Percentiles rank a stretch among this genome's conserved stretches.
phyloP scores from a whole-genome alignment of 2,113 vertebrate species.

The Poecile atricapillus region DNA sequence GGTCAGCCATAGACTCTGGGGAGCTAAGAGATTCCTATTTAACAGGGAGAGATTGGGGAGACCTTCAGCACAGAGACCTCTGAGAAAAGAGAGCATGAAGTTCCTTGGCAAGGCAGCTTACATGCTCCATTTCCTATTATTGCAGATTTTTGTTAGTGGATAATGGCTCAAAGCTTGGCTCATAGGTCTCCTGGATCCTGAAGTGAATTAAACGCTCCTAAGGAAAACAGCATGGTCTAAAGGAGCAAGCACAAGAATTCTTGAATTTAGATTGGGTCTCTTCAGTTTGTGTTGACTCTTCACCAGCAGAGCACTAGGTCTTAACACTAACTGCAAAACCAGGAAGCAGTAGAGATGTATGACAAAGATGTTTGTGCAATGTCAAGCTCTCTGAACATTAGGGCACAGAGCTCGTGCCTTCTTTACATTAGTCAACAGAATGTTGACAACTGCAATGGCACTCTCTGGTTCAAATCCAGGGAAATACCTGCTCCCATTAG shows the following conservation, averaged over 20 bases:
- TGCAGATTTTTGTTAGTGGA: slow-evolving; percentile 52
- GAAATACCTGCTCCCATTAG: not conserved
- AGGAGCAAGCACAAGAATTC: not conserved
- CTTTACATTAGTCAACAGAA: not conserved
- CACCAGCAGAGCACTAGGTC: not conserved
- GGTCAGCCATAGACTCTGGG: not conserved
- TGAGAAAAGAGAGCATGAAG: slow-evolving; percentile 31
- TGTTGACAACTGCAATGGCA: not conserved
- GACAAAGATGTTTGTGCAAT: not conserved
- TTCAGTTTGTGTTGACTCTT: not conserved
- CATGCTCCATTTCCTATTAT: slow-evolving; percentile 52
- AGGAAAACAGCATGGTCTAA: not conserved
- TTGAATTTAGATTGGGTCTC: not conserved
- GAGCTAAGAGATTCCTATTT: slow-evolving; percentile 15
- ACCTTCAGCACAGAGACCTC: slow-evolving; percentile 37
- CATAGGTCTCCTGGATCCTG: not conserved
- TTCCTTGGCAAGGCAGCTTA: slow-evolving; percentile 40
- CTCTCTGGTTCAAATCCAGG: not conserved
- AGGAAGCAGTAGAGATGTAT: not conserved
- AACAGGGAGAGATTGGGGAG: slow-evolving; percentile 26
- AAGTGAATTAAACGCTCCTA: slow-evolving; percentile 12
- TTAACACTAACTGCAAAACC: not conserved
- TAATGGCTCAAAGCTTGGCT: slow-evolving; percentile 51
- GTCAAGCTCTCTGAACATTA: not conserved
- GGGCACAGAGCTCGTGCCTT: not conserved